phyloP scores from a whole-genome alignment of 2,888 invertebrate genomes.

The Halictus ligatus region DNA sequence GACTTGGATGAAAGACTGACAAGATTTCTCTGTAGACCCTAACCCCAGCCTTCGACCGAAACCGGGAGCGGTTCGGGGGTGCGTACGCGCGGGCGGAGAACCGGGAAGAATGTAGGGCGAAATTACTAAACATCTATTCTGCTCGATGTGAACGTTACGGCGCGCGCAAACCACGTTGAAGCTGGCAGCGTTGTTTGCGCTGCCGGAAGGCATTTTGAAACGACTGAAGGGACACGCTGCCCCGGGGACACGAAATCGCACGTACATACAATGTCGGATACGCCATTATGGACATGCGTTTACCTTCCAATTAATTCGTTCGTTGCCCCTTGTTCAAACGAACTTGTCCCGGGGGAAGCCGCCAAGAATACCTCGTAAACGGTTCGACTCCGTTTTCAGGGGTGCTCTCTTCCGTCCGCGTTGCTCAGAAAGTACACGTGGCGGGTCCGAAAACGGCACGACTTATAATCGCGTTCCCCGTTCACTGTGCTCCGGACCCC shows the following conservation, averaged over 20 bases:
- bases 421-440: not conserved
- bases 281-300: slow-evolving; percentile 37
- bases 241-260: slow-evolving; percentile 26
- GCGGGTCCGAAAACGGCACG: not conserved
- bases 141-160: slow-evolving; percentile 25
- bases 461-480: not conserved
- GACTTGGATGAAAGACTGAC: no score
- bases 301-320: slow-evolving; percentile 37
- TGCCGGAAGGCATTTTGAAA: slow-evolving; percentile 33
- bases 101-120: not conserved
- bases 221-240: slow-evolving; percentile 27
- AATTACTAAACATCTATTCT: slow-evolving; percentile 22
- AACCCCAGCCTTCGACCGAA: not conserved
- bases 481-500: not conserved
- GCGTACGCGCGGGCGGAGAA: not conserved
- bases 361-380: slow-evolving; percentile 16
- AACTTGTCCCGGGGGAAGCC: slow-evolving; percentile 21
- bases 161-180: slow-evolving; percentile 19
- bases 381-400: not conserved
- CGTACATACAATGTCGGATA: slow-evolving; percentile 32
- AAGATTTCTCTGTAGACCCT: no score
- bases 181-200: slow-evolving; percentile 35
- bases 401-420: not conserved
- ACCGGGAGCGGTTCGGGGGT: not conserved
- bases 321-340: slow-evolving; percentile 17